Conservation (phyloP, 2,888 invertebrate species). For the Panzeria rudis region DNA sequence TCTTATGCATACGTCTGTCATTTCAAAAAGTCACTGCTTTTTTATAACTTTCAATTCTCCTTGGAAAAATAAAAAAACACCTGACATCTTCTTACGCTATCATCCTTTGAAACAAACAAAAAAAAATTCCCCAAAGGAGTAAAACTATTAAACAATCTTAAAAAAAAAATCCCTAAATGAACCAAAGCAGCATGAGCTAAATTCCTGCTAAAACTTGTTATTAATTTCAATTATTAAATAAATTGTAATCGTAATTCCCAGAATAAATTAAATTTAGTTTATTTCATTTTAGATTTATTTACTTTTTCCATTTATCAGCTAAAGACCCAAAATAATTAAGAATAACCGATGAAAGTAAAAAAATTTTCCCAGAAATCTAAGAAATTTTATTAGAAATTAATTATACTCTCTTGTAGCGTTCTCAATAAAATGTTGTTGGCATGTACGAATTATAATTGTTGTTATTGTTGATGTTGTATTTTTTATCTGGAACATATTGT, state of each 20-base stretch:
- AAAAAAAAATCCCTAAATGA: neutral
- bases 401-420: constrained; percentile 49
- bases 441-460: constrained; percentile 37
- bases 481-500: constrained; percentile 60
- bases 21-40: too few relatives aligned
- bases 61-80: too few relatives aligned
- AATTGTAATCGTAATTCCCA: constrained; percentile 8
- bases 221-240: constrained; percentile 29
- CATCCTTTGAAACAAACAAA: neutral
- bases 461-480: neutral
- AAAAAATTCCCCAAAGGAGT: neutral
- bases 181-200: neutral
- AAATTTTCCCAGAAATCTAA: constrained; percentile 60
- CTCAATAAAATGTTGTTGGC: constrained; percentile 54
- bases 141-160: neutral
- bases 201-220: constrained; percentile 8
- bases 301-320: constrained; percentile 43
- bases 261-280: constrained; percentile 22
- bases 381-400: constrained; percentile 67
- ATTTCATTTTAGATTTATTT: constrained; percentile 35
- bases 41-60: too few relatives aligned
- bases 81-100: too few relatives aligned
- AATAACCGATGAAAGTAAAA: constrained; percentile 18
- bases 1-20: too few relatives aligned
- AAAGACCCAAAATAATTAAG: constrained; percentile 38